These are phyloP conservation scores for Corydoras maculifer DNA, from an alignment of 2,113 vertebrate genomes.

Conservation along the genomic window DNA sequence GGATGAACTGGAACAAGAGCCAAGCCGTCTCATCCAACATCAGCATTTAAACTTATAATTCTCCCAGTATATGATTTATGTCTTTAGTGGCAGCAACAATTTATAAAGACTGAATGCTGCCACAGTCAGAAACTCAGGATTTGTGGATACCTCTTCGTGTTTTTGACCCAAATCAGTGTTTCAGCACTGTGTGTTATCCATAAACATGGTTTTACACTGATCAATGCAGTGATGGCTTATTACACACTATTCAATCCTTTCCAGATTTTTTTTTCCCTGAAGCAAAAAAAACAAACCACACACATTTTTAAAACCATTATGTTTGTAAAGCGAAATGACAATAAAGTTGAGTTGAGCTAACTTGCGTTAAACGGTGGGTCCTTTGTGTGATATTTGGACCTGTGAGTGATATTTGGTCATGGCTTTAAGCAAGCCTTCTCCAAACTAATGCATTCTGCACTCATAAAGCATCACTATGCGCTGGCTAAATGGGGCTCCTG, in stretches of 20 bases:
- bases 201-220: not conserved
- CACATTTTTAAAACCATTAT: not conserved
- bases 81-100: too few species aligned
- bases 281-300: not conserved
- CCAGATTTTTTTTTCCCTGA: not conserved
- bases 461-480: conserved; percentile 8
- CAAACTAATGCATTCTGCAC: conserved; percentile 3
- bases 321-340: not conserved
- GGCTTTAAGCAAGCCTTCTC: not conserved
- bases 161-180: too few species aligned
- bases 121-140: too few species aligned
- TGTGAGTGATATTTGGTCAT: conserved; percentile 13
- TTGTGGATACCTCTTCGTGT: too few species aligned
- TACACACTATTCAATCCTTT: not conserved
- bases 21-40: too few species aligned
- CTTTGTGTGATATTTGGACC: conserved; percentile 14
- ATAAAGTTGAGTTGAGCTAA: not conserved
- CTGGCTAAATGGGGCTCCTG: conserved; percentile 18
- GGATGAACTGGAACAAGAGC: too few species aligned
- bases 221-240: too few species aligned
- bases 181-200: not conserved
- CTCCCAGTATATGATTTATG: too few species aligned
- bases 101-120: too few species aligned
- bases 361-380: conserved; percentile 1
- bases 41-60: too few species aligned